Percentiles rank a stretch among this genome's conserved stretches.
phyloP scores from a whole-genome alignment of 2,113 vertebrate species.

The Paracanthobrama guichenoti region DNA sequence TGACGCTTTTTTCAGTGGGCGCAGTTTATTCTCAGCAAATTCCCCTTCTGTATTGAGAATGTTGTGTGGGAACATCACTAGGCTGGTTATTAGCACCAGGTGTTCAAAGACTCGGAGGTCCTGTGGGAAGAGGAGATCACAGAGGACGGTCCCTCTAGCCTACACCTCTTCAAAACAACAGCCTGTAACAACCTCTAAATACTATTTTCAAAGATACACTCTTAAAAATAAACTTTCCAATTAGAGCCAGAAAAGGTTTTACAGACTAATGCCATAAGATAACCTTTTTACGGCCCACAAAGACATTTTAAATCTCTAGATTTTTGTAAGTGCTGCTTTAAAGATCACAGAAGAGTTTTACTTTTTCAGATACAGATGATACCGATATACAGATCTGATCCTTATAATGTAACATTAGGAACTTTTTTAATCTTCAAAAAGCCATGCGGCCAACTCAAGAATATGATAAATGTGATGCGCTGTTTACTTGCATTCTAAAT shows the following conservation, averaged over 20 bases:
- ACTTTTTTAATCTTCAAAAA: neutral
- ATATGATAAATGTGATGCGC: neutral
- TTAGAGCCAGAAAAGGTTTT: neutral
- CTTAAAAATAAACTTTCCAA: slow-evolving; percentile 12
- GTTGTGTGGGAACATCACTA: slow-evolving; percentile 37
- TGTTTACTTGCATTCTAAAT: neutral
- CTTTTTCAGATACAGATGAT: neutral
- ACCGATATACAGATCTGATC: neutral
- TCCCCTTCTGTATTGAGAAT: slow-evolving; percentile 5
- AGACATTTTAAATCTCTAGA: neutral
- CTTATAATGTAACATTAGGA: neutral
- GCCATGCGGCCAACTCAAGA: neutral
- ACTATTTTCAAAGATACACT: neutral
- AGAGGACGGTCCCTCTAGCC: neutral
- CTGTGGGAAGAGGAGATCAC: slow-evolving; percentile 17
- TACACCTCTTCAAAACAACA: slow-evolving; percentile 26
- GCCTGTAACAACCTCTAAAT: neutral
- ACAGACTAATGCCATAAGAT: neutral
- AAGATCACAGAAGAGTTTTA: neutral
- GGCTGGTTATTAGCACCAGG: slow-evolving; percentile 39
- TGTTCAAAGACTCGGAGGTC: slow-evolving; percentile 2
- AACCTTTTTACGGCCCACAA: neutral
- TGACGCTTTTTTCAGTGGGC: neutral
- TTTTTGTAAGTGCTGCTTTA: neutral
- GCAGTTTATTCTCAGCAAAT: neutral